These are phyloP conservation scores for Linnaemya tessellans DNA, from an alignment of 2,888 invertebrate genomes.

Conservation along the genomic window DNA sequence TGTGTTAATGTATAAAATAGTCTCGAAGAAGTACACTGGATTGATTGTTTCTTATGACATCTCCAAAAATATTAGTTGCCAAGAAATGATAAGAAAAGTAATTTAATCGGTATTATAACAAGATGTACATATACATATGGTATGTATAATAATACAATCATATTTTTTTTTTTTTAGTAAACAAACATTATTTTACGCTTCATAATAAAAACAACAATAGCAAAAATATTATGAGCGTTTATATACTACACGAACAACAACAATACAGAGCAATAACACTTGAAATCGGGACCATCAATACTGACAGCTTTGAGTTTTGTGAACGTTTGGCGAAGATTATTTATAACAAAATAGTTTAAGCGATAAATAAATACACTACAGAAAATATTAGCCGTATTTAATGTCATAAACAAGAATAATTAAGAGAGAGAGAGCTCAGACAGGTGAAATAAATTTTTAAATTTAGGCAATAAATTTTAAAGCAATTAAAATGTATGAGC, in stretches of 20 bases:
- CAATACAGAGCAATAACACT: slow-evolving; percentile 25
- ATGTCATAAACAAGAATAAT: not conserved
- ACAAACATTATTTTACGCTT: slow-evolving; percentile 11
- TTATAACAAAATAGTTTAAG: not conserved
- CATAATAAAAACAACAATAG: not conserved
- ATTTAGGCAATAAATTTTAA: slow-evolving; percentile 35
- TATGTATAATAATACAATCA: not conserved
- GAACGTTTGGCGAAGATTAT: slow-evolving; percentile 14
- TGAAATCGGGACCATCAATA: slow-evolving; percentile 27
- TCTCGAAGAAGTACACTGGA: not conserved
- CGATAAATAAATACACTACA: not conserved
- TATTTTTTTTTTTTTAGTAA: slow-evolving; percentile 4
- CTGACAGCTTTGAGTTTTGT: slow-evolving; percentile 4
- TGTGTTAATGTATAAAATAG: not conserved
- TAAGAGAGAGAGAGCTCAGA: not conserved
- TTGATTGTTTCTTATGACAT: not conserved
- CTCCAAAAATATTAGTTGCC: slow-evolving; percentile 30
- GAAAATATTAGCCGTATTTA: not conserved
- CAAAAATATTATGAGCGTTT: slow-evolving; percentile 17
- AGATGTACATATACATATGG: not conserved
- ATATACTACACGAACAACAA: not conserved
- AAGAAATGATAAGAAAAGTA: slow-evolving; percentile 52
- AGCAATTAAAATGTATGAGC: not conserved
- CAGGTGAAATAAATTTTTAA: slow-evolving; percentile 13
- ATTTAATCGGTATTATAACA: not conserved